phyloP scores from a whole-genome alignment of 1,140 invertebrate genomes.

The Brachionus rubens region DNA sequence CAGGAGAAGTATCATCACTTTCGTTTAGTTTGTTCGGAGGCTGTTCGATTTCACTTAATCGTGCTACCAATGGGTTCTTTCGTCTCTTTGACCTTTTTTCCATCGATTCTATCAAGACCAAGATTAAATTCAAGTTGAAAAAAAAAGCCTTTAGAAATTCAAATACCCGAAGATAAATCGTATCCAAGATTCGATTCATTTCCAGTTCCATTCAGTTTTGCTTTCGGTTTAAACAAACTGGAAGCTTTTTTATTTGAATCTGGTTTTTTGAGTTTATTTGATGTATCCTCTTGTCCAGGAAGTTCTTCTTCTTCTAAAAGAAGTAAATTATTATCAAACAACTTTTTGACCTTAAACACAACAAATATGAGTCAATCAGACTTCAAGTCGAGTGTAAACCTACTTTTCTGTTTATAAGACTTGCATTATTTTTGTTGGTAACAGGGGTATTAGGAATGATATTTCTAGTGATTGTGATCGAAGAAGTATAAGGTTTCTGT shows the following conservation, averaged over 20 bases:
- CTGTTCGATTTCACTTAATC: slow-evolving; percentile 12
- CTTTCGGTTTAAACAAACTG: slow-evolving; percentile 8
- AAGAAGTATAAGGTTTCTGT: not conserved
- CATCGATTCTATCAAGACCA: not conserved
- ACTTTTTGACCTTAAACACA: slow-evolving; percentile 7
- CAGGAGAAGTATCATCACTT: not conserved
- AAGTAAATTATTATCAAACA: slow-evolving; percentile 5
- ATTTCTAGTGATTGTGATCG: not conserved
- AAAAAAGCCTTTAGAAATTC: no score
- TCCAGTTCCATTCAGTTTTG: not conserved
- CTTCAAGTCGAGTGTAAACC: not conserved
- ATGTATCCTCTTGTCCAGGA: not conserved
- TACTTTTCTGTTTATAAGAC: not conserved
- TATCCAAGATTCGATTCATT: not conserved
- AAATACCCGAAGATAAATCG: not conserved
- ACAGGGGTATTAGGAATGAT: slow-evolving; percentile 1
- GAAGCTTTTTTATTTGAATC: not conserved
- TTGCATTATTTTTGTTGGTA: not conserved
- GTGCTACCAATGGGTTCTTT: not conserved
- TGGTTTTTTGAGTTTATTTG: not conserved
- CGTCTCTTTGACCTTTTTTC: not conserved
- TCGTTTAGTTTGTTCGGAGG: not conserved
- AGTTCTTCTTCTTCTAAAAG: slow-evolving; percentile 5
- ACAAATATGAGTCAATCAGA: not conserved
- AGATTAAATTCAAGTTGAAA: not conserved